Evolutionary conservation across 2,888 invertebrate species (phyloP), one percentile per base, ranked within the genome.

Genomic region (Balanococcus diminutus): DNA sequence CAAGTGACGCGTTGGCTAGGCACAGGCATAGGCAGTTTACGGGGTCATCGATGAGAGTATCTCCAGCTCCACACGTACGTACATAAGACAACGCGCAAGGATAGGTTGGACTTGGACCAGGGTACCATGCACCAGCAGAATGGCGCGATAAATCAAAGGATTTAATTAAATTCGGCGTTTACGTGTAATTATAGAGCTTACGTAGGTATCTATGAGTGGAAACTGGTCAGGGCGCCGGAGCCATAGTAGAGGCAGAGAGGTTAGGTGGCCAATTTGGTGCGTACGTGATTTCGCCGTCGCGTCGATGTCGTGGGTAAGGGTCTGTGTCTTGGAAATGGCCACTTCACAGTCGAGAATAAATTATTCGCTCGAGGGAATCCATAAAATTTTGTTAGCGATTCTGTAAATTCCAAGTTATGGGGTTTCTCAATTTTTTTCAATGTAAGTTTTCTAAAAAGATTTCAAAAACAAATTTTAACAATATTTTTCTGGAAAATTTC

Each of bases 81-180:
- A n/a, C n/a, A n/a, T n/a, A n/a, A 46, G 3, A 0, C n/a, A 9
- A 42, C 11, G 8, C 9, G 39, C 8, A 8, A 36, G 36, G 36
- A 36, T 3, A 36, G 36, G n/a, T n/a, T n/a, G n/a, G n/a, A n/a
- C n/a, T n/a, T n/a, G 36, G 42, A 14, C 11, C 42, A n/a, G n/a
- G 51, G n/a, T n/a, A 51, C 16, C n/a, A 51, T 6, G 16, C 51
- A 19, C 22, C n/a, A n/a, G 22, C 19, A 22, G 56, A 22, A 56
- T 56, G 22, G 22, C 56, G 56, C 56, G 56, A 56, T 72, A 72
- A 72, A 72, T 72, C 72, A 79, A 79, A 79, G 75, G 36, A 79
- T 79, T 79, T 79, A 79, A 79, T 79, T 79, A 79, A 79, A 79
- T 79, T 79, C 75, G 75, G 75, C 75, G 36, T 79, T 79, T 36